Evolutionary conservation across 2,113 vertebrate genomes (phyloP).

Genomic region (Tenrec ecaudatus): DNA sequence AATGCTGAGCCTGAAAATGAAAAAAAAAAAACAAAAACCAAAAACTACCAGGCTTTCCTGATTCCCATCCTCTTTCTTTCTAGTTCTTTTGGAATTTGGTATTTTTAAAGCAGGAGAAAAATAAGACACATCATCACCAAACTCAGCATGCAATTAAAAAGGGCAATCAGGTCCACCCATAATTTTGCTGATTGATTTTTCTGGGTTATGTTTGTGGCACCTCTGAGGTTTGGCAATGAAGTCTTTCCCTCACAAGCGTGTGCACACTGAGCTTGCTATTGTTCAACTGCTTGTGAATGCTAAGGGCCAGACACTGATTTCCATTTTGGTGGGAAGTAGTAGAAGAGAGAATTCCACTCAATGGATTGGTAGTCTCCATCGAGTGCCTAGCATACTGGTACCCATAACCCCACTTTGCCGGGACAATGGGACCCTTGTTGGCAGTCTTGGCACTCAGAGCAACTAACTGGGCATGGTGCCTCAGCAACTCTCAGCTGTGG

Average conservation of each 20-base stretch:
- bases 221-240: slow-evolving; percentile 46
- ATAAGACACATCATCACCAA: slow-evolving; percentile 27
- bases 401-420: background rate
- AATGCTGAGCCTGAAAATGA: slow-evolving; percentile 40
- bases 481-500: slow-evolving; percentile 20
- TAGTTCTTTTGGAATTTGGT: background rate
- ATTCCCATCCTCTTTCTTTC: slow-evolving; percentile 42
- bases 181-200: slow-evolving; percentile 73
- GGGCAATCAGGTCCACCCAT: slow-evolving; percentile 35
- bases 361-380: slow-evolving; percentile 54
- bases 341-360: slow-evolving; percentile 27
- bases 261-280: slow-evolving; percentile 7
- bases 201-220: slow-evolving; percentile 25
- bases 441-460: slow-evolving; percentile 67
- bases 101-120: slow-evolving; percentile 31
- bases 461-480: slow-evolving; percentile 66
- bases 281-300: slow-evolving; percentile 36
- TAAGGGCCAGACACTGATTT: slow-evolving; percentile 71
- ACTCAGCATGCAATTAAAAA: slow-evolving; percentile 70
- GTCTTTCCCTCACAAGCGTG: slow-evolving; percentile 30
- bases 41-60: slow-evolving; percentile 54
- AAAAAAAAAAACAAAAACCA: too few relatives aligned
- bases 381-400: background rate
- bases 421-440: slow-evolving; percentile 66
- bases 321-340: background rate